phyloP scores from a whole-genome alignment of 2,888 invertebrate species.

The Hypselothyrea guttata region DNA sequence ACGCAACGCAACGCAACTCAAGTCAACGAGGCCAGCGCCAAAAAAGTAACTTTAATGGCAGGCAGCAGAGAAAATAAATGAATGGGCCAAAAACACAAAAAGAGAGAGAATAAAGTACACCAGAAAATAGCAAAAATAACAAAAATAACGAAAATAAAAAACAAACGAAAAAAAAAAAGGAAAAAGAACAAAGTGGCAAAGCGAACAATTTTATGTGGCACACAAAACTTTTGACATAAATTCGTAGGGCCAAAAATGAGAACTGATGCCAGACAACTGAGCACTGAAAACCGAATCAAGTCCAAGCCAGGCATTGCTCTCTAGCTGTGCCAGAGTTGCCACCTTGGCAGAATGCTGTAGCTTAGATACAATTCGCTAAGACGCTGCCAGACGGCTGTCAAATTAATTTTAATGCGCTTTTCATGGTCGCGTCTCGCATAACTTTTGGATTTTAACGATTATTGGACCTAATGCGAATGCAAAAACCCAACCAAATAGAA shows the following conservation, averaged over 20 bases:
- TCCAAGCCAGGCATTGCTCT: slow-evolving; percentile 26
- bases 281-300: background rate
- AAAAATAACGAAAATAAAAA: too few species aligned
- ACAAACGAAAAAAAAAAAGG: background rate
- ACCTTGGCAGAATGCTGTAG: slow-evolving; percentile 47
- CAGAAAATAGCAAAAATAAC: background rate
- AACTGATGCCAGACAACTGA: slow-evolving; percentile 58
- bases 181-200: slow-evolving; percentile 26
- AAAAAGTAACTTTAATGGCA: slow-evolving; percentile 59
- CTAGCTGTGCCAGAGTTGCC: slow-evolving; percentile 62
- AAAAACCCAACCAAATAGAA: slow-evolving; percentile 6
- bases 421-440: slow-evolving; percentile 66
- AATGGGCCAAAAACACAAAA: slow-evolving; percentile 40
- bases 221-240: slow-evolving; percentile 75
- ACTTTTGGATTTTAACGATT: slow-evolving; percentile 76
- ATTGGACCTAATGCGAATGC: slow-evolving; percentile 70
- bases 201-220: slow-evolving; percentile 52
- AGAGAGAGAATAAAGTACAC: background rate
- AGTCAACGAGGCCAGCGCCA: slow-evolving; percentile 25
- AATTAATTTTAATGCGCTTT: slow-evolving; percentile 77
- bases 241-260: slow-evolving; percentile 61
- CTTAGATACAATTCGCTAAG: slow-evolving; percentile 33
- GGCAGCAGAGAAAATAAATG: slow-evolving; percentile 25
- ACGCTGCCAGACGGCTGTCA: slow-evolving; percentile 65
- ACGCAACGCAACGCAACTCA: slow-evolving; percentile 36